Evolutionary conservation across 2,113 vertebrate genomes (phyloP), one percentile per base, ranked within the genome.

Genomic region (Penelope pileata): DNA sequence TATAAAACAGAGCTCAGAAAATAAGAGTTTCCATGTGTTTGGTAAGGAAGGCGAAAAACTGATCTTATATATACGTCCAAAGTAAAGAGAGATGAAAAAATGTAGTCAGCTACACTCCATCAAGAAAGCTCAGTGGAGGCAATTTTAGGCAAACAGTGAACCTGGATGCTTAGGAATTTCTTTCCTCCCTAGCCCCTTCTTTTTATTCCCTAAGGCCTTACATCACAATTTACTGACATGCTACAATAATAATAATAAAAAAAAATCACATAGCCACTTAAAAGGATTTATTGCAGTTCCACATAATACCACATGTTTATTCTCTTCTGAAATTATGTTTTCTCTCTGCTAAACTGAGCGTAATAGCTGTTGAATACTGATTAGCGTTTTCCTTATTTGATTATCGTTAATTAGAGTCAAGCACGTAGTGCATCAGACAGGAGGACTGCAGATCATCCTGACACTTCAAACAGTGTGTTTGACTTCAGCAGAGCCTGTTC

Each of bases 361-460:
- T 90, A 96, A 96, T 86, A 96, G 75, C 62, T 86, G 53, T 26
- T 92, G 91, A 97, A 97, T 94, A 60, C 63, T 95, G 95, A 96
- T 96, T 86, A 97, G 66, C 6, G 54, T 86, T 96, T 96, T 90
- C 85, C 81, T 94, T 90, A 94, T 96, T 97, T 96, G 90, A 97
- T 97, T 97, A 95, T 67, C 93, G 69, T 95, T 97, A 96, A 97
- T 97, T 97, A 94, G 77, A 97, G 89, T 94, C 53, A 93, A 96
- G 91, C 73, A 80, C 89, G 68, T n/a, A 93, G 58, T 74, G 64
- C 90, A 91, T 96, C 81, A 97, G 76, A 91, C 85, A 82, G 60
- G 72, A 94, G 48, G 67, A 43, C 73, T 78, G 74, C 76, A 84
- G 91, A 96, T 96, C 74, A 90, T 96, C 7, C 1, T 96, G 96